Base-by-base conservation (phyloP, 2,113 vertebrate genomes). In the Ochotona curzoniae region DNA sequence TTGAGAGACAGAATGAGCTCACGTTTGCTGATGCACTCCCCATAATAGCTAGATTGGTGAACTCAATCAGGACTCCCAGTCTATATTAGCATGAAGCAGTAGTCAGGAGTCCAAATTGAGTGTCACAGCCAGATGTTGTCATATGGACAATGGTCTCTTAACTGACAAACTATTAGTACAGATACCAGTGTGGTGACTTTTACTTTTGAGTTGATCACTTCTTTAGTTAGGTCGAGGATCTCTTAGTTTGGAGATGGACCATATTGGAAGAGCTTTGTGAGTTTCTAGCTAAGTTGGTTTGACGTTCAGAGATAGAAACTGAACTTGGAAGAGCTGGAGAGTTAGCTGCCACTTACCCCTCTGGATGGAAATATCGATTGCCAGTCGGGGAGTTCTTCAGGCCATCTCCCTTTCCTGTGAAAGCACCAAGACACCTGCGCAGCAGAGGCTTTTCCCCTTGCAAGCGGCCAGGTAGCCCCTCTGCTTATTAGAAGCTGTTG, bases 151-250 rank as follows among this genome's bases (percentile, higher is more conserved):
- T 57, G 54, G 54, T 57, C 14, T 57, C 54, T 57, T 57, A 57
- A 17, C 54, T 4, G 18, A 57, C 54, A 57, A 14, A 1, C 4
- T 57, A 44, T 57, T 57, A 57, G 18, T 9, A 9, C 54, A 57
- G 12, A 12, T 14, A 57, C 54, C 54, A 17, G 54, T 12, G 12
- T 57, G 14, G 18, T 79, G 51, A 1, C 30, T 78, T 79, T 79
- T 76, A 71, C 54, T 94, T 82, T 80, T 84, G n/a, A 93, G 66
- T 91, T 81, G 30, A 66, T 89, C 26, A 49, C 76, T 75, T 61
- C 23, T 13, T 49, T 87, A 54, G 28, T 86, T 70, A 82, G 28
- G 9, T 91, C 13, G 70, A 67, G 28, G 49, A 89, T 89, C 91
- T 35, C 30, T 90, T 63, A 80, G 26, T 91, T 63, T 95, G 38